Base-by-base conservation (phyloP, 2,888 invertebrate genomes). In the Erebia ligea region DNA sequence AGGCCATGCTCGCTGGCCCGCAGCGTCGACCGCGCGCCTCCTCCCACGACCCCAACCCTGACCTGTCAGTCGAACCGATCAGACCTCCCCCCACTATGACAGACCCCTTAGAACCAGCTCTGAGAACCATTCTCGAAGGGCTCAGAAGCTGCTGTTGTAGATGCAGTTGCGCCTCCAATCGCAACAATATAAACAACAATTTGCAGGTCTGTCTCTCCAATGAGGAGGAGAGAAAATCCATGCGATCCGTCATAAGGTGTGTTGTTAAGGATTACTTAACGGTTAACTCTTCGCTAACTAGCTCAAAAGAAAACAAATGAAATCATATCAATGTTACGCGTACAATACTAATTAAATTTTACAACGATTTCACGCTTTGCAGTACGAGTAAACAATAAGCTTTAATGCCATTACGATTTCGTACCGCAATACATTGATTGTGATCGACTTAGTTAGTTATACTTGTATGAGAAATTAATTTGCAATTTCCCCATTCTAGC, bases 191-290 rank as follows among this genome's bases (percentile, higher is more conserved):
- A 85, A 89, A 90, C 86, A 90, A 90, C 86, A 91, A 91, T 88
- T 91, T 93, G 85, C 94, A 93, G 90, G 92, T 93, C 90, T 94
- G 92, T 92, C 92, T 92, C 88, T 85, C 91, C 85, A 87, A 88
- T 79, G 87, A 88, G 81, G 88, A 90, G 83, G 89, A 92, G 85
- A 93, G 92, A 88, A 94, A 94, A 84, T 92, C 94, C 75, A 94
- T 95, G 92, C 94, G 95, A 76, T 95, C 95, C 52, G 95, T 95
- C 73, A 95, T 95, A 87, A 95, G 95, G 95, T 95, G 94, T 87
- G 89, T 61, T 74, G 67, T 81, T 84, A 84, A 86, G 81, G 85
- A 85, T 85, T 80, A 72, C 61, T 34, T 34, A 25, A 34, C 34
- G 3, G 25, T 69, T 71, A 72, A 75, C 77, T 78, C 74, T 61